Evolutionary conservation across 2,888 invertebrate species (phyloP), one percentile per base, ranked within the genome.

Genomic region (Heliconius hortense): DNA sequence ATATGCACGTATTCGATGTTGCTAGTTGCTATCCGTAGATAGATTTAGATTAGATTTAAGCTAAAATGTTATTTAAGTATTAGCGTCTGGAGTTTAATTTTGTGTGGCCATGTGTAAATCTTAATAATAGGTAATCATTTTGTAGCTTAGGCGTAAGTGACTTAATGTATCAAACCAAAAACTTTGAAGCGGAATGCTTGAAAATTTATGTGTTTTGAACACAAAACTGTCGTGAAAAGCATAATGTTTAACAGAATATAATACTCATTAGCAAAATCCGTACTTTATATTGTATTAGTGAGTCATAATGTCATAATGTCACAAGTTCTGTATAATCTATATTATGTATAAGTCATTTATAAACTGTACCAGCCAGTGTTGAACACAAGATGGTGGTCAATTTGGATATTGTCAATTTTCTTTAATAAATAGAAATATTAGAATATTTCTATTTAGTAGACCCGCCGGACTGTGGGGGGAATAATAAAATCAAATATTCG

Each of bases 161-260:
- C 84, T 84, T 87, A 87, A 91, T 90, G 88, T 91, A 89, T 90
- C 88, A 92, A 93, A 89, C 94, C 94, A 93, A 94, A 93, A 93
- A 94, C 56, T 90, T 90, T 89, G 85, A 92, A 94, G 93, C 93
- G 89, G 84, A 88, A 90, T 90, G 93, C 93, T 94, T 93, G 93
- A 92, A 93, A 93, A 93, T 93, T 91, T 88, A 87, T 84, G 94
- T 94, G 94, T 94, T 94, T 89, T 90, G 89, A 94, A 94, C 93
- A 93, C 93, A 83, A 82, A 80, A 82, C 82, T 84, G 87, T 86
- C 83, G 84, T 84, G 83, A 85, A 48, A 56, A 87, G 86, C 88
- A 87, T 90, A 89, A 90, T 90, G 80, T 81, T 82, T 83, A 82
- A 83, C 83, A 82, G 74, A 72, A 74, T 76, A 80, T 81, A 92